These are phyloP conservation scores for Lycophotia porphyrea DNA, from an alignment of 2,888 invertebrate species.

Conservation along the genomic window DNA sequence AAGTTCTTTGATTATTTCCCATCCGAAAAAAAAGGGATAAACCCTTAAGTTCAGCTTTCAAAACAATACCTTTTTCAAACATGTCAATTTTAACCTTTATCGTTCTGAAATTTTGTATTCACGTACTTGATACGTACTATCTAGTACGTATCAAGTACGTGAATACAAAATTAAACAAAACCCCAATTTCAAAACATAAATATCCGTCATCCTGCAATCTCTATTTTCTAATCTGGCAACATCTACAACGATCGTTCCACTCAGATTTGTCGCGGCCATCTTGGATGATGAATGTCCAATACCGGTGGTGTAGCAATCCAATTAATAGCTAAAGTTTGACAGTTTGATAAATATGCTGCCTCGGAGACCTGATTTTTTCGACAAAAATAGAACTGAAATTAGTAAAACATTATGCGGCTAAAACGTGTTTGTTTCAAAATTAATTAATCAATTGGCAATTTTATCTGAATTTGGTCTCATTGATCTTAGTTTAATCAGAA, in stretches of 20 bases:
- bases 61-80: background rate
- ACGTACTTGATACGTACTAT: no score
- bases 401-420: conserved; percentile 16
- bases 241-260: conserved; percentile 35
- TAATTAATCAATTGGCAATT: conserved; percentile 24
- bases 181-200: background rate
- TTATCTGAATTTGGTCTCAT: conserved; percentile 10
- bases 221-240: conserved; percentile 47
- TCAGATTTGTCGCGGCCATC: conserved; percentile 53
- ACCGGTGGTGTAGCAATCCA: conserved; percentile 45
- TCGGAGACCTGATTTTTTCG: conserved; percentile 12
- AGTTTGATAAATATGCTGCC: conserved; percentile 56
- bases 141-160: no score
- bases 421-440: conserved; percentile 20
- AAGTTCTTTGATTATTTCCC: no score
- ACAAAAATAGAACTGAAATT: conserved; percentile 31
- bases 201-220: conserved; percentile 32
- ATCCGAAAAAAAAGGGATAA: no score
- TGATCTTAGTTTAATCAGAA: conserved; percentile 3
- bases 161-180: background rate
- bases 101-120: no score
- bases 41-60: background rate
- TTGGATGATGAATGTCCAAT: conserved; percentile 58
- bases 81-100: background rate
- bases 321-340: conserved; percentile 62